Base-by-base conservation (phyloP, 2,797 vertebrate species). In the Sphaeramia orbicularis region DNA sequence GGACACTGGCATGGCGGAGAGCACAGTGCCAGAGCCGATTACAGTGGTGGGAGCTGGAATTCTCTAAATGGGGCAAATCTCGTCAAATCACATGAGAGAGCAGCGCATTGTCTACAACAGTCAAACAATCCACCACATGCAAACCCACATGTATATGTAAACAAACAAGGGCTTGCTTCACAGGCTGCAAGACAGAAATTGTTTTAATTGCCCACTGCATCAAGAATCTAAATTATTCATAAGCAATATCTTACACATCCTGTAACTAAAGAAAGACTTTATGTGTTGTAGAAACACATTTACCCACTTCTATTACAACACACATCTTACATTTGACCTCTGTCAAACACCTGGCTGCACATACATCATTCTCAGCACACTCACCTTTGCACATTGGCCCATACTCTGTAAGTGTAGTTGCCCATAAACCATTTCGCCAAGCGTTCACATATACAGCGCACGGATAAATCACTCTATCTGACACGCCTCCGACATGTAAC, bases 401-500 rank as follows among this genome's bases (percentile, higher is more conserved):
- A 15, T 83, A 76, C 62, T 61, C 76, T 76, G 83, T 85, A 79
- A 88, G 79, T 50, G 70, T 76, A 65, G 76, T 71, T 37, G 84
- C 54, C 75, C 86, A 87, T 91, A 90, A 89, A 90, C 44, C 89
- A 86, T 83, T 82, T 64, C 48, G 74, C 75, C 55, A 65, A 80
- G 54, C 27, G 32, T 68, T 59, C 57, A 65, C 72, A 54, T 71
- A 83, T 45, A 77, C 30, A 54, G 58, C 74, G 32, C 44, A 1
- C 63, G 18, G 40, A 88, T 87, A 85, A 88, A 86, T 90, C 86
- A 87, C 54, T 7, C 36, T 15, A 4, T 67, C 6, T 48, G 70
- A 80, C 75, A 74, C 44, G 35, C 67, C 68, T 62, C 71, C 51
- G 6, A 21, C 55, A 54, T 40, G 73, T 81, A 64, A 70, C 71